These are phyloP conservation scores for Pelagia noctiluca DNA, from an alignment of 30 jellyfish, hydroid and myxozoan species.

Conservation along the genomic window DNA sequence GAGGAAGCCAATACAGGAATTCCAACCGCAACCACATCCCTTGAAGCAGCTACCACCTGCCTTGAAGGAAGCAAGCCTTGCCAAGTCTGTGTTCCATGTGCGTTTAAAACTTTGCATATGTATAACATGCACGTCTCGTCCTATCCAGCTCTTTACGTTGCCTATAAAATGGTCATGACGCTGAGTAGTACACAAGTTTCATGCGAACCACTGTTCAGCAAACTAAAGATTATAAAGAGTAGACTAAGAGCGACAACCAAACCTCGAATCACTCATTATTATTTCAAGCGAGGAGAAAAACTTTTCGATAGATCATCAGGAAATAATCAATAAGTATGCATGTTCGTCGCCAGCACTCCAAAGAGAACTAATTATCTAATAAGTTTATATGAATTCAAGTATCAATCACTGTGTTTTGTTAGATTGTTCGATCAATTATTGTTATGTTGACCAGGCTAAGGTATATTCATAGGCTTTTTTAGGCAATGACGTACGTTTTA, in stretches of 20 bases:
- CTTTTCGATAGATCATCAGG: constrained; percentile 17
- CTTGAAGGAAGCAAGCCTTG: no score
- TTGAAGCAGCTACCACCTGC: no score
- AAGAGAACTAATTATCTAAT: not conserved
- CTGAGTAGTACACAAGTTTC: not conserved
- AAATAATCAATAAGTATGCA: constrained; percentile 16
- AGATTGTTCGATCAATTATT: not conserved
- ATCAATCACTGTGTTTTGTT: not conserved
- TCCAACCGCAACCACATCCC: no score
- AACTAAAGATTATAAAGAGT: constrained; percentile 16
- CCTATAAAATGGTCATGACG: not conserved
- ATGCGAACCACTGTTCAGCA: constrained; percentile 18
- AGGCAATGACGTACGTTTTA: not conserved
- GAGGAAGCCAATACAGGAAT: no score
- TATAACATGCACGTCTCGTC: not conserved
- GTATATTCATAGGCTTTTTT: not conserved
- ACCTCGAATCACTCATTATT: constrained; percentile 31
- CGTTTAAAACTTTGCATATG: not conserved
- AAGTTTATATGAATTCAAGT: not conserved
- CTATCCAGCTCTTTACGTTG: not conserved
- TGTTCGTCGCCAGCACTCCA: constrained; percentile 12
- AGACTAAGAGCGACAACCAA: constrained; percentile 8
- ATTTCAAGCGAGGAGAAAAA: constrained; percentile 32
- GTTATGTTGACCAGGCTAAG: not conserved
- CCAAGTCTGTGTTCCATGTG: no score